Evolutionary conservation across 2,113 vertebrate species (phyloP).

Genomic region (Rafetus swinhoei): DNA sequence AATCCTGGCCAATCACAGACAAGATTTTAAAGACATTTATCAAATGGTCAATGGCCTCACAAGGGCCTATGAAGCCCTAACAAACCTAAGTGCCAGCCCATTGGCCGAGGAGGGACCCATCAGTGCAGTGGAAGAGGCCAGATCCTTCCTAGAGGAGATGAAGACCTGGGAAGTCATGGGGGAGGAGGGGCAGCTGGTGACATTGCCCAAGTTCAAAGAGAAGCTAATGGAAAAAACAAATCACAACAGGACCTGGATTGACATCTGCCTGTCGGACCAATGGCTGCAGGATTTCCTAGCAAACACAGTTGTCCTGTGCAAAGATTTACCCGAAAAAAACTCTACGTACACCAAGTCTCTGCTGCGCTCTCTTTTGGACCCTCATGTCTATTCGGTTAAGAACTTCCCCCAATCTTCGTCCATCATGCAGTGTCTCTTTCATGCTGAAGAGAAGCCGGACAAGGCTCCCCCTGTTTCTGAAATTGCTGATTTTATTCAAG

Average conservation of each 20-base stretch:
- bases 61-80: background rate
- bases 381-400: constrained; percentile 54
- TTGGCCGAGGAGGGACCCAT: constrained; percentile 33
- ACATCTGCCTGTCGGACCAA: constrained; percentile 58
- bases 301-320: constrained; percentile 2
- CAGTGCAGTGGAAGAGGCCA: constrained; percentile 22
- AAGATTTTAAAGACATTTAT: constrained; percentile 35
- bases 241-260: constrained; percentile 58
- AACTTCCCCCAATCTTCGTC: constrained; percentile 57
- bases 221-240: constrained; percentile 9
- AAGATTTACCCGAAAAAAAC: background rate
- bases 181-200: constrained; percentile 43
- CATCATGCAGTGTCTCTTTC: constrained; percentile 66
- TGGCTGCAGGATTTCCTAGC: constrained; percentile 69
- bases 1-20: constrained; percentile 54
- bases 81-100: rapidly evolving
- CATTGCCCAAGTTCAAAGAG: constrained; percentile 50
- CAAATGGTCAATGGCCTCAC: constrained; percentile 43
- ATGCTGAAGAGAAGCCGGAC: rapidly evolving
- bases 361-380: constrained; percentile 58
- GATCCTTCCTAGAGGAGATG: constrained; percentile 19
- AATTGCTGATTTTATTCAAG: constrained; percentile 46
- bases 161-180: constrained; percentile 35
- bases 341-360: constrained; percentile 40
- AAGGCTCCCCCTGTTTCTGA: background rate